Percentiles rank a stretch among this genome's conserved stretches.
These are phyloP conservation scores for Morus bassanus DNA, from an alignment of 2,797 vertebrate genomes.

Conservation along the genomic window DNA sequence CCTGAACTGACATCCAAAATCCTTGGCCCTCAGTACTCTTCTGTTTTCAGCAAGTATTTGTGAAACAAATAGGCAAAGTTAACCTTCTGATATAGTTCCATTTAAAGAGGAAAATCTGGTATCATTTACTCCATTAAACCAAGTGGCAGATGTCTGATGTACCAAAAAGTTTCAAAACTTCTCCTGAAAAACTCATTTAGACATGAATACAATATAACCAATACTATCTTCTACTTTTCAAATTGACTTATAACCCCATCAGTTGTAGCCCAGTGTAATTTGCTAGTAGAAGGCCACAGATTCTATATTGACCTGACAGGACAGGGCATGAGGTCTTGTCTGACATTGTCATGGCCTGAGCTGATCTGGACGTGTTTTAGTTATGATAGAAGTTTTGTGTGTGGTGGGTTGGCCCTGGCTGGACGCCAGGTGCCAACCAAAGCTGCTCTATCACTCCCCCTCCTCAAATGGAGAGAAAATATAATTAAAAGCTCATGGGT, in stretches of 20 bases:
- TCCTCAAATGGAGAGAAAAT: background rate
- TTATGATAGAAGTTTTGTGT: background rate
- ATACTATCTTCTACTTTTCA: background rate
- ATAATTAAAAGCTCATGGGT: background rate
- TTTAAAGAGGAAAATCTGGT: background rate
- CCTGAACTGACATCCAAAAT: background rate
- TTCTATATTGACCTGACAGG: background rate
- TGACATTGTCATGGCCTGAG: background rate
- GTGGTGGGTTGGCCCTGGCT: background rate
- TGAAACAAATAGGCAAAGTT: background rate
- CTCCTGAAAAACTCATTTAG: background rate
- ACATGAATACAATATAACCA: background rate
- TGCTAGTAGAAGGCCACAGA: background rate
- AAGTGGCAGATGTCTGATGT: background rate
- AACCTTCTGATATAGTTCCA: background rate
- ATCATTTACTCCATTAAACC: background rate
- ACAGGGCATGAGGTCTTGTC: background rate
- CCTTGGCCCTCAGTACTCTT: background rate
- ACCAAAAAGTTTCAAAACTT: background rate
- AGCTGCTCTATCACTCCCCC: background rate
- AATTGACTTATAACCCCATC: background rate
- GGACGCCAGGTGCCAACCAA: background rate
- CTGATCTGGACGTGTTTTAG: background rate
- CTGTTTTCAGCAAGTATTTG: background rate
- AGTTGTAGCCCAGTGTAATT: background rate